Conservation (phyloP, 1,140 invertebrate species). For the Drosophila funebris region DNA sequence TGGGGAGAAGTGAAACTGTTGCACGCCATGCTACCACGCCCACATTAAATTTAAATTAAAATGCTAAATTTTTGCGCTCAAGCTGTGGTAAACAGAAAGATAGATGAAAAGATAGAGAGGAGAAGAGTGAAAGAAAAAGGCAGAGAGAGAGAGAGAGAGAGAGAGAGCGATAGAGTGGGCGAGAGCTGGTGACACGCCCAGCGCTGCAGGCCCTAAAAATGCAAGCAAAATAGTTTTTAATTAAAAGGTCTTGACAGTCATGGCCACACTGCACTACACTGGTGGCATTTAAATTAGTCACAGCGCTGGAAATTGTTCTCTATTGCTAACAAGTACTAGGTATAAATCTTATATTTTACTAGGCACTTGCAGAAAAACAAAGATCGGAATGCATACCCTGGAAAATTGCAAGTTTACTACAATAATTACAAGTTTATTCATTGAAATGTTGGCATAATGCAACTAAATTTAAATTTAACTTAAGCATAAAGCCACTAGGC, state of each 20-base stretch:
- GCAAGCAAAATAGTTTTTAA: slow-evolving; percentile 82
- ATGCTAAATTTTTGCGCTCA: slow-evolving; percentile 73
- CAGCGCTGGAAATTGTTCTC: background rate
- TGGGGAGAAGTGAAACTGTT: slow-evolving; percentile 58
- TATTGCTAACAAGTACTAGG: background rate
- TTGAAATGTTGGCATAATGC: too few relatives aligned
- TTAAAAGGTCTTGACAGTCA: slow-evolving; percentile 70
- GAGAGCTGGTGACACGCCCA: slow-evolving; percentile 42
- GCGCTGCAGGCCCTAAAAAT: slow-evolving; percentile 64
- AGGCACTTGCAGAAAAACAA: too few relatives aligned
- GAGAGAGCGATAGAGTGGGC: background rate
- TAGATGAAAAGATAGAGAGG: background rate
- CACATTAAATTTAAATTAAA: slow-evolving; percentile 79
- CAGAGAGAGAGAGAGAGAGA: background rate
- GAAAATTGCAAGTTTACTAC: too few relatives aligned
- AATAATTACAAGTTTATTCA: too few relatives aligned
- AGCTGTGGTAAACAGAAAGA: slow-evolving; percentile 49
- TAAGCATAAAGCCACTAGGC: background rate
- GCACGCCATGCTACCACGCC: slow-evolving; percentile 70
- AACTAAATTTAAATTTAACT: background rate
- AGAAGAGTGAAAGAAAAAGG: background rate
- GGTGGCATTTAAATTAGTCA: slow-evolving; percentile 42
- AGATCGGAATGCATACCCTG: too few relatives aligned
- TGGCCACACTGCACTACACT: slow-evolving; percentile 49
- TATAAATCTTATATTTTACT: background rate